Percentiles rank a stretch among this genome's conserved stretches.
Conservation (phyloP, 1,140 invertebrate species). For the Euura saliciscinereae region DNA sequence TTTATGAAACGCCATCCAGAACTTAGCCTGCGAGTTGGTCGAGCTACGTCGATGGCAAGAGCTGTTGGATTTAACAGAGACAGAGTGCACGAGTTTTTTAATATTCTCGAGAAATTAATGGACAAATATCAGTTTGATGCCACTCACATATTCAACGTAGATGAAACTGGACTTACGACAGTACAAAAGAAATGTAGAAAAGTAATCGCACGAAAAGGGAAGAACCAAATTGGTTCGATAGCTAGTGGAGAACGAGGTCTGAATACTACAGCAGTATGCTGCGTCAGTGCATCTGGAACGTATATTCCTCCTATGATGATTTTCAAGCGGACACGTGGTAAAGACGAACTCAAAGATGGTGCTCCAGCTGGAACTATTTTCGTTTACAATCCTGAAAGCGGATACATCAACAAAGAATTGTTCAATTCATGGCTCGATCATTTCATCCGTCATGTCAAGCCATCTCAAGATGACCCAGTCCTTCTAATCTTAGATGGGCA, state of each 20-base stretch:
- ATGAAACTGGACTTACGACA: slow-evolving; percentile 42
- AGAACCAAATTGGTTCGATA: slow-evolving; percentile 51
- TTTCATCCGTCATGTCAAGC: slow-evolving; percentile 38
- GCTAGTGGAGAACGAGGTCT: slow-evolving; percentile 53
- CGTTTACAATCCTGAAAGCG: slow-evolving; percentile 20
- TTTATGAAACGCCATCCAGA: slow-evolving; percentile 42
- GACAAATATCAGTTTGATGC: slow-evolving; percentile 39
- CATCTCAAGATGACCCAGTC: slow-evolving; percentile 36
- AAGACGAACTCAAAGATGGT: slow-evolving; percentile 20
- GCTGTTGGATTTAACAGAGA: slow-evolving; percentile 47
- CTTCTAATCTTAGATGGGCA: slow-evolving; percentile 45
- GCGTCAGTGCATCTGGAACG: slow-evolving; percentile 40
- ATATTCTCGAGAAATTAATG: slow-evolving; percentile 32
- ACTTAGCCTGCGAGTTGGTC: slow-evolving; percentile 45
- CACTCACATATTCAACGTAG: slow-evolving; percentile 50
- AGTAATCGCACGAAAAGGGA: slow-evolving; percentile 45
- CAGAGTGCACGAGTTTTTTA: slow-evolving; percentile 40
- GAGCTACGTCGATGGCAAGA: slow-evolving; percentile 51
- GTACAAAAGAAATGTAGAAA: slow-evolving; percentile 40
- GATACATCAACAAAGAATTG: slow-evolving; percentile 34
- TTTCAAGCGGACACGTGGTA: slow-evolving; percentile 33
- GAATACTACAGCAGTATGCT: slow-evolving; percentile 50
- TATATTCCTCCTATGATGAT: slow-evolving; percentile 47
- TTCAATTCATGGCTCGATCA: slow-evolving; percentile 45
- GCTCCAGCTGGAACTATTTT: slow-evolving; percentile 24